A percentile compares a stretch with the other conserved stretches of the same genome.
Conservation (phyloP, 2,888 invertebrate species). For the Netelia virgata region DNA sequence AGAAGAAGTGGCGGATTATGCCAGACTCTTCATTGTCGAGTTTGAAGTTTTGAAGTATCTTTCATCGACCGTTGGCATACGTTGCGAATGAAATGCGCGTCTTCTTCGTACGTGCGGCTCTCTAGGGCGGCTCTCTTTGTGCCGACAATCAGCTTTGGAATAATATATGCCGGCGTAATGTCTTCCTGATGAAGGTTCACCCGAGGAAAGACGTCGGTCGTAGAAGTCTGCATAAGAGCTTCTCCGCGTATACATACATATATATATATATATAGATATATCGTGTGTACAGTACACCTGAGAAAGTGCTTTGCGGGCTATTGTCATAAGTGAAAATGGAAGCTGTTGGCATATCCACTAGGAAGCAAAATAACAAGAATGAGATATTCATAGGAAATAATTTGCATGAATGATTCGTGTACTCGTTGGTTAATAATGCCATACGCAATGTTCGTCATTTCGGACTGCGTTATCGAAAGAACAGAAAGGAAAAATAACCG, state of each 20-base stretch:
- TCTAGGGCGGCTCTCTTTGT: conserved; percentile 22
- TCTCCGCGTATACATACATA: conserved; percentile 1
- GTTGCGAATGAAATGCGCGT: conserved; percentile 21
- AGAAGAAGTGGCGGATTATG: too few relatives aligned
- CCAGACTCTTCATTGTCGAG: too few relatives aligned
- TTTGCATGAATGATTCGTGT: too few relatives aligned
- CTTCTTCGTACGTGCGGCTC: not conserved
- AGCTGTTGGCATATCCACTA: conserved; percentile 70
- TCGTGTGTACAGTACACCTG: conserved; percentile 69
- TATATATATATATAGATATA: not conserved
- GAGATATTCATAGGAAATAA: not conserved
- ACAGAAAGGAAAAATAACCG: too few relatives aligned
- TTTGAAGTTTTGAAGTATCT: conserved; percentile 24
- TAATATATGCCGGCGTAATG: conserved; percentile 20
- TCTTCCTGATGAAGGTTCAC: conserved; percentile 5
- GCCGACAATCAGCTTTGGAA: conserved; percentile 37
- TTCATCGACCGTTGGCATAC: conserved; percentile 13
- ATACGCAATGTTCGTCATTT: too few relatives aligned
- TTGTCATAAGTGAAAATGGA: conserved; percentile 74
- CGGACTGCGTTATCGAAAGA: too few relatives aligned
- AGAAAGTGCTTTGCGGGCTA: conserved; percentile 75
- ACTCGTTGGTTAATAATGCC: too few relatives aligned
- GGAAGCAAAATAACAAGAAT: not conserved
- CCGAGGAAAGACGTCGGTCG: conserved; percentile 1
- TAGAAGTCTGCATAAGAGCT: not conserved